phyloP scores from a whole-genome alignment of 2,113 vertebrate genomes.

The Gobio gobio region DNA sequence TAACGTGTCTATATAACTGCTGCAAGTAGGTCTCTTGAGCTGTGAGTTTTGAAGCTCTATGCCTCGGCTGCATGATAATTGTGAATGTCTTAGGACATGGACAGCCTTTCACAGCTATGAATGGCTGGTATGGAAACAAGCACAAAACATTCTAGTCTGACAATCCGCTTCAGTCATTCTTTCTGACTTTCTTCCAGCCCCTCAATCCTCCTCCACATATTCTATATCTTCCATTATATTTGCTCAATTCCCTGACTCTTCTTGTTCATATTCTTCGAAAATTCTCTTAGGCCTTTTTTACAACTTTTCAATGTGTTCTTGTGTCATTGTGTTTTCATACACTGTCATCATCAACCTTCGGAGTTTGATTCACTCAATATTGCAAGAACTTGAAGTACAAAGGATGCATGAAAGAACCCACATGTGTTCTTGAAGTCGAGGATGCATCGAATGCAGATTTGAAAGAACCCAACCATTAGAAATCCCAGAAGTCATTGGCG shows the following conservation, averaged over 20 bases:
- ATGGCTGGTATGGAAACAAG: constrained; percentile 17
- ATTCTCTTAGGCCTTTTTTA: background rate
- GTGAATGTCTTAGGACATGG: constrained; percentile 6
- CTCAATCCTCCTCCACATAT: constrained; percentile 12
- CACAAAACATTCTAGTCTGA: constrained; percentile 1
- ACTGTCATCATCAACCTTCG: background rate
- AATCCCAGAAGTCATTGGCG: too few relatives aligned
- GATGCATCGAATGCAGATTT: too few relatives aligned
- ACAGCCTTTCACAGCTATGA: constrained; percentile 28
- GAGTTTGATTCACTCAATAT: background rate
- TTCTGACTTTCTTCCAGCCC: background rate
- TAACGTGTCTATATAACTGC: background rate
- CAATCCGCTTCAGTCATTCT: constrained; percentile 1
- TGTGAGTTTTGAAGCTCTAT: background rate
- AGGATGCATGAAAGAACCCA: too few relatives aligned
- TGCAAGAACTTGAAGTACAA: too few relatives aligned
- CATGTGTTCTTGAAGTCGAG: too few relatives aligned
- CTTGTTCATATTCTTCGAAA: background rate
- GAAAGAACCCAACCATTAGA: too few relatives aligned
- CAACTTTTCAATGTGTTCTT: background rate
- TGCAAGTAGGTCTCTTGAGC: constrained; percentile 17
- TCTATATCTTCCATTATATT: background rate
- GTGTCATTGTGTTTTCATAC: background rate
- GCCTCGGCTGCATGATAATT: constrained; percentile 3
- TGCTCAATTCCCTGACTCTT: background rate